Conservation (phyloP, 1,140 invertebrate species). For the Rhizoglyphus robini region DNA sequence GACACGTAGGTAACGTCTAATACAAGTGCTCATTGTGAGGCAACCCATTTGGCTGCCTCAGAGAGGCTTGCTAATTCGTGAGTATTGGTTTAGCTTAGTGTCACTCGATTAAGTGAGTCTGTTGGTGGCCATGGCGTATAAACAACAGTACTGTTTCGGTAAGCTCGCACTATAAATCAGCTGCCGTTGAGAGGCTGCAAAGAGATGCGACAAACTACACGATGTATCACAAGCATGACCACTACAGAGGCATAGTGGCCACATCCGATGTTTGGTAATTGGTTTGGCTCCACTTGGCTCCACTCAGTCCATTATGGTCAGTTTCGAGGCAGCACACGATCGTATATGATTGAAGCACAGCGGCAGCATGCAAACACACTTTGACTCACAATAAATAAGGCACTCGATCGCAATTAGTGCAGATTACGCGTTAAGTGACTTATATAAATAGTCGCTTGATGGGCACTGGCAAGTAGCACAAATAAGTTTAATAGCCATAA, state of each 20-base stretch:
- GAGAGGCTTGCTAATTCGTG: neutral
- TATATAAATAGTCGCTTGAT: neutral
- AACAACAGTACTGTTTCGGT: neutral
- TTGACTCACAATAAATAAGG: neutral
- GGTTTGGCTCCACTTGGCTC: too few species aligned
- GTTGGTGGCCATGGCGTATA: slow-evolving; percentile 1
- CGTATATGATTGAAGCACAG: neutral
- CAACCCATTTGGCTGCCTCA: too few species aligned
- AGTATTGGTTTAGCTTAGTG: neutral
- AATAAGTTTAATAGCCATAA: neutral
- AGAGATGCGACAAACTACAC: neutral
- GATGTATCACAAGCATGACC: neutral
- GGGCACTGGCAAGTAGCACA: slow-evolving; percentile 1
- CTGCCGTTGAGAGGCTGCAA: slow-evolving; percentile 3
- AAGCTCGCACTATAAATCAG: neutral
- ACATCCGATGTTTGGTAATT: neutral
- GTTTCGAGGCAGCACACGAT: neutral
- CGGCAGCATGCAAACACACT: neutral
- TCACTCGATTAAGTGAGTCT: neutral
- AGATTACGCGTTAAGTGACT: slow-evolving; percentile 15
- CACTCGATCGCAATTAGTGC: neutral
- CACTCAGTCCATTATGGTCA: too few species aligned
- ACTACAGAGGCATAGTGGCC: too few species aligned
- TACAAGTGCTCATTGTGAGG: too few species aligned
- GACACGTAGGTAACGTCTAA: too few species aligned